Evolutionary conservation across 2,113 vertebrate genomes (phyloP).

Genomic region (Butorides virescens): DNA sequence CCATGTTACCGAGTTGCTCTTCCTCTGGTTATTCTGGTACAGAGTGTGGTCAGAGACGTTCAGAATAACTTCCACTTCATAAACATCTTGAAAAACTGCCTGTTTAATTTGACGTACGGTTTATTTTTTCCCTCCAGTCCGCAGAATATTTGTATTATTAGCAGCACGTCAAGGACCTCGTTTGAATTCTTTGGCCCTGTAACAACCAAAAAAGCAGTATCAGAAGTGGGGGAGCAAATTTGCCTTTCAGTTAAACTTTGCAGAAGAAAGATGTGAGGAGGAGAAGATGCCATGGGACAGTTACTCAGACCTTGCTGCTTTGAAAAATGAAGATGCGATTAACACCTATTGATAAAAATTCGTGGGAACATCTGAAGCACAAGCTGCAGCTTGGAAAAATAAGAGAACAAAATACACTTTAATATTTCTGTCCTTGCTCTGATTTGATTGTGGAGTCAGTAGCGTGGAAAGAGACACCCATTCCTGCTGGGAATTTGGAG

Average conservation of each 20-base stretch:
- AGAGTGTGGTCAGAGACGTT: not conserved
- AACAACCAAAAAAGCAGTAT: not conserved
- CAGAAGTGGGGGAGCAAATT: not conserved
- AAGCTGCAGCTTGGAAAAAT: not conserved
- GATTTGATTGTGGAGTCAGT: not conserved
- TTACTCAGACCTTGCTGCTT: not conserved
- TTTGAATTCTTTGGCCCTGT: not conserved
- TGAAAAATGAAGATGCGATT: not conserved
- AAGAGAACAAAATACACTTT: not conserved
- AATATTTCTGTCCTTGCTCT: not conserved
- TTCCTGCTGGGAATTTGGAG: not conserved
- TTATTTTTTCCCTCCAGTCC: not conserved
- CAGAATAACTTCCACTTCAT: not conserved
- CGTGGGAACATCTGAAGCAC: not conserved
- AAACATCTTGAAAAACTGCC: not conserved
- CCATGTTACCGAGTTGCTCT: not conserved
- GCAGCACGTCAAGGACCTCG: not conserved
- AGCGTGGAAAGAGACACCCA: not conserved
- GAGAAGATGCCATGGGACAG: not conserved
- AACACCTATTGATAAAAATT: not conserved
- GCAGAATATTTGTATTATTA: not conserved
- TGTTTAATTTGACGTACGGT: not conserved
- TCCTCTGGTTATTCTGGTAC: not conserved
- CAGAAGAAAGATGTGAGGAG: not conserved
- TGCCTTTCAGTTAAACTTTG: not conserved